phyloP scores from a whole-genome alignment of 2,888 invertebrate species.

The Pterostichus madidus region DNA sequence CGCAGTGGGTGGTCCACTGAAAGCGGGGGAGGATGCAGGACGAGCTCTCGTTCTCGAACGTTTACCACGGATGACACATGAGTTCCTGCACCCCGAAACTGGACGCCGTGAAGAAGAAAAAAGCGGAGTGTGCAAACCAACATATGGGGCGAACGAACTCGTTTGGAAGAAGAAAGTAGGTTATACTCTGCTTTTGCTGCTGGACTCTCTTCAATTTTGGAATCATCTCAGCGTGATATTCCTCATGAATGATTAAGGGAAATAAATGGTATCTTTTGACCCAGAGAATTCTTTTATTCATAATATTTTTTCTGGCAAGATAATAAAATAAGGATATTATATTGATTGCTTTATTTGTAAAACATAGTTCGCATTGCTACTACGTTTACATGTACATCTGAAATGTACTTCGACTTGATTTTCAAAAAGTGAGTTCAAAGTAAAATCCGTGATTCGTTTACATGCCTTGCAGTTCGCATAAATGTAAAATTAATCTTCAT shows the following conservation, averaged over 20 bases:
- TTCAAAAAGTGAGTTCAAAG: no score
- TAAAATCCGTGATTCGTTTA: no score
- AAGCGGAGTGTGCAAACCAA: slow-evolving; percentile 36
- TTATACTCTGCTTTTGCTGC: slow-evolving; percentile 15
- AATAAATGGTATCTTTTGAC: slow-evolving; percentile 43
- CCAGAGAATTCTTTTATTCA: slow-evolving; percentile 48
- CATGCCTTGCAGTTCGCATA: no score
- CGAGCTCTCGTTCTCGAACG: slow-evolving; percentile 1
- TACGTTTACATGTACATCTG: no score
- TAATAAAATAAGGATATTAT: slow-evolving; percentile 2
- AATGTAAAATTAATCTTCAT: no score
- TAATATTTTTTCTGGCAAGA: slow-evolving; percentile 29
- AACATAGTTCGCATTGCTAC: background rate
- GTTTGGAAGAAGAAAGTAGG: slow-evolving; percentile 17
- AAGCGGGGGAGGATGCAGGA: no score
- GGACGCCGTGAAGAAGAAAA: slow-evolving; percentile 16
- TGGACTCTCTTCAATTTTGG: slow-evolving; percentile 33
- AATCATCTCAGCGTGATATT: slow-evolving; percentile 46
- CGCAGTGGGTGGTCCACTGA: background rate
- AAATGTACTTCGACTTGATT: no score
- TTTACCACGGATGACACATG: slow-evolving; percentile 58
- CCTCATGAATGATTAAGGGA: slow-evolving; percentile 50
- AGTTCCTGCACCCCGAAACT: slow-evolving; percentile 50
- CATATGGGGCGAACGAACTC: slow-evolving; percentile 42
- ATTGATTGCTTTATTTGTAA: background rate